Conservation (phyloP, 2,888 invertebrate genomes). For the Sturmia bella region DNA sequence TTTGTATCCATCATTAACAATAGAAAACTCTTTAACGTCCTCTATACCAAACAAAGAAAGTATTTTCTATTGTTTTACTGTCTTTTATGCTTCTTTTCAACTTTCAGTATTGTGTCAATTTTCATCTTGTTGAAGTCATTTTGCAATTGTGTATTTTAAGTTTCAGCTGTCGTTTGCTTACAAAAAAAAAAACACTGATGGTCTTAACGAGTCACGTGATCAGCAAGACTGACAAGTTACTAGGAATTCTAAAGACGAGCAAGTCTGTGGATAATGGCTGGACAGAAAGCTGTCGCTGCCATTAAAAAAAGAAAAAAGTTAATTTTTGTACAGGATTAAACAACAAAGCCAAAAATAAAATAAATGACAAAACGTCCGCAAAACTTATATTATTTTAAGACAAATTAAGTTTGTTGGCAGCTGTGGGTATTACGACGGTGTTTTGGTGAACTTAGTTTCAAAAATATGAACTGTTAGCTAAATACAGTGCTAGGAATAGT, state of each 20-base stretch:
- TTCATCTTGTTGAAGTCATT: constrained; percentile 12
- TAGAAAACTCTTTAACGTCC: not conserved
- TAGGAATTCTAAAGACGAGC: constrained; percentile 32
- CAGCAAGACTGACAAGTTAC: constrained; percentile 63
- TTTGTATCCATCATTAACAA: not conserved
- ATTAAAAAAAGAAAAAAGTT: not conserved
- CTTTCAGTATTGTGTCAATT: not conserved
- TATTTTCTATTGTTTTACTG: not conserved
- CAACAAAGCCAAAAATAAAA: too few species aligned
- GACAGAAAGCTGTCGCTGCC: constrained; percentile 41
- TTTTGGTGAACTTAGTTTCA: too few species aligned
- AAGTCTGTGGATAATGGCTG: not conserved
- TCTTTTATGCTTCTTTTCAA: not conserved
- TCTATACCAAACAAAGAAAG: not conserved
- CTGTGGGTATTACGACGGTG: too few species aligned
- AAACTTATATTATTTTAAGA: too few species aligned
- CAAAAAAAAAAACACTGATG: constrained; percentile 71
- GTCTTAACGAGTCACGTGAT: constrained; percentile 73
- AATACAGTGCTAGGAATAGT: too few species aligned
- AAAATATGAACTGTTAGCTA: too few species aligned
- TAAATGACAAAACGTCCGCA: too few species aligned
- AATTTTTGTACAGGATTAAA: too few species aligned
- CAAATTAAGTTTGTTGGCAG: too few species aligned
- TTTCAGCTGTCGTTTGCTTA: constrained; percentile 63
- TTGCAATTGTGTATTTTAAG: constrained; percentile 39